Evolutionary conservation across 2,113 vertebrate genomes (phyloP).

Genomic region (Kryptolebias marmoratus): DNA sequence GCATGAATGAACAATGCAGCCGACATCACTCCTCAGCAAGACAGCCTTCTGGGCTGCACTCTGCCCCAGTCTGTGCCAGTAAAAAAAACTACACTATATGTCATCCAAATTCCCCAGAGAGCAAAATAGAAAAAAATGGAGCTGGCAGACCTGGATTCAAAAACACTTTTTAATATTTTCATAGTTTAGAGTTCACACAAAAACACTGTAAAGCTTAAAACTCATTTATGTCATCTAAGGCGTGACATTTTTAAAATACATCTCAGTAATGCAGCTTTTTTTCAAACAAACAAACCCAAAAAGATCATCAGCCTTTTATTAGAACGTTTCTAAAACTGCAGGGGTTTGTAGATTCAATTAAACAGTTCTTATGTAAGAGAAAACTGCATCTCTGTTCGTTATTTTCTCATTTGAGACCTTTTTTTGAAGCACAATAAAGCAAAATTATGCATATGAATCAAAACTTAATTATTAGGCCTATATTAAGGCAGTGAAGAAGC

Average conservation of each 20-base stretch:
- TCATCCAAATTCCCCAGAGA: constrained; percentile 33
- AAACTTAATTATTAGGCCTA: background rate
- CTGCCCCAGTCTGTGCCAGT: constrained; percentile 42
- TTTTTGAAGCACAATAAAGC: background rate
- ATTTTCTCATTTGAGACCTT: constrained; percentile 5
- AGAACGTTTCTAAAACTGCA: background rate
- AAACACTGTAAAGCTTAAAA: background rate
- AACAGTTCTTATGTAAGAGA: background rate
- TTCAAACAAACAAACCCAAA: background rate
- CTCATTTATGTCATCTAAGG: background rate
- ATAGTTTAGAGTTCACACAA: constrained; percentile 18
- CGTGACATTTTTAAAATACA: background rate
- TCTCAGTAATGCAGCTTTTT: background rate
- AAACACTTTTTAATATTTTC: background rate
- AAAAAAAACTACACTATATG: constrained; percentile 33
- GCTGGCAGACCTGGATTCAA: constrained; percentile 34
- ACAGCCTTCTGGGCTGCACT: constrained; percentile 54
- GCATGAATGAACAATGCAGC: constrained; percentile 62
- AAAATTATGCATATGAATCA: background rate
- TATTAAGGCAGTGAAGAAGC: background rate
- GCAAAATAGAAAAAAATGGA: constrained; percentile 20
- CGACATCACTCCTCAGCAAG: constrained; percentile 45
- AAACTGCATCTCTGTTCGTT: background rate
- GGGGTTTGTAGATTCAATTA: background rate
- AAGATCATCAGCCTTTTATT: constrained; percentile 4